Percentiles rank a stretch among this genome's conserved stretches.
Conservation (phyloP, 2,113 vertebrate genomes). For the Meles meles region DNA sequence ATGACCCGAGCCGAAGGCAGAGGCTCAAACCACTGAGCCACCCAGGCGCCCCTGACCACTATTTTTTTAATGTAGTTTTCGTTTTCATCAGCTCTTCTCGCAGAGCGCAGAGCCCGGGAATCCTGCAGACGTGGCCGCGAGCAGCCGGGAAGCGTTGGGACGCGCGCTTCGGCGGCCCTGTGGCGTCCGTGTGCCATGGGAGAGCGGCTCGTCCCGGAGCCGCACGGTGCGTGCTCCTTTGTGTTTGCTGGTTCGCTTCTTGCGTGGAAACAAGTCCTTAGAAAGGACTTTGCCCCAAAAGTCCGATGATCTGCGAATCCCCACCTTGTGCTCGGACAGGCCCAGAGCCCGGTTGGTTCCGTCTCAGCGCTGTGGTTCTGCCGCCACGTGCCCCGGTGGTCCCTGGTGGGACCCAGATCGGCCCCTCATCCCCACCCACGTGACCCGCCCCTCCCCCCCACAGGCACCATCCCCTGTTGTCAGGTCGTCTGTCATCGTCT, state of each 20-base stretch:
- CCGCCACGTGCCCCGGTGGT: neutral
- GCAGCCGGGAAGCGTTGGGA: neutral
- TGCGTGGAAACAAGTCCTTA: neutral
- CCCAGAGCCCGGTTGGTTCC: neutral
- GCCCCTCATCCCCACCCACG: neutral
- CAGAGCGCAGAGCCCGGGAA: neutral
- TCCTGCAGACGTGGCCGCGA: rapidly evolving
- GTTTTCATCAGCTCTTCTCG: neutral
- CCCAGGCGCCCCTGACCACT: no score
- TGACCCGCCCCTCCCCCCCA: neutral
- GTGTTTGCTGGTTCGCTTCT: neutral
- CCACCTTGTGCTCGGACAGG: neutral
- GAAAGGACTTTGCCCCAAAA: neutral
- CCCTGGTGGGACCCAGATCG: neutral
- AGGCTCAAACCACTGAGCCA: no score
- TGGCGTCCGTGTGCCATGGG: neutral
- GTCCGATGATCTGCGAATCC: neutral
- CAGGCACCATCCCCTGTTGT: neutral
- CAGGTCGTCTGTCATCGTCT: neutral
- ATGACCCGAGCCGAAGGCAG: no score
- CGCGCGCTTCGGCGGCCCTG: rapidly evolving
- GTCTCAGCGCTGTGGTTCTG: neutral
- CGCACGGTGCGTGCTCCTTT: rapidly evolving
- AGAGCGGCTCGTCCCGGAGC: neutral
- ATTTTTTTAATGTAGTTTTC: neutral